These are phyloP conservation scores for Tenrec ecaudatus DNA, from an alignment of 2,113 vertebrate species.

Conservation along the genomic window DNA sequence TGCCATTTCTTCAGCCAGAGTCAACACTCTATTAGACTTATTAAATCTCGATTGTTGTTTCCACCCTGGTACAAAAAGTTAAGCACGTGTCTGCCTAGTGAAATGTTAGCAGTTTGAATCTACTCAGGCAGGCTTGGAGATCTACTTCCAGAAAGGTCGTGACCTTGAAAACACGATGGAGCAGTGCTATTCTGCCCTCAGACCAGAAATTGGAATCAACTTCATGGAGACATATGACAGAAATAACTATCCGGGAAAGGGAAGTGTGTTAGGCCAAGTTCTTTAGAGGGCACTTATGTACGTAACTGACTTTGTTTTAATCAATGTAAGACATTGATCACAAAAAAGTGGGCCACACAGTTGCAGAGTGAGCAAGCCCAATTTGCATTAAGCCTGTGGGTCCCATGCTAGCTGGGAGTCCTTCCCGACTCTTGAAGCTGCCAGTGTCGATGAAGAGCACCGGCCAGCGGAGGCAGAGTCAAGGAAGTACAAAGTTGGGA, in stretches of 20 bases:
- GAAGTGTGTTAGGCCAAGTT: neutral
- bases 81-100: neutral
- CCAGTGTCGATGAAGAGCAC: no score
- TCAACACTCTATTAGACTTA: neutral
- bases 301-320: no score
- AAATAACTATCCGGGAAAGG: neutral
- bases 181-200: neutral
- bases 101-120: neutral
- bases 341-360: no score
- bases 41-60: neutral
- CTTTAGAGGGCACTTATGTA: no score
- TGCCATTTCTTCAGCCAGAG: slow-evolving; percentile 1
- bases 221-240: neutral
- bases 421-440: no score
- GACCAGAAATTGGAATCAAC: neutral
- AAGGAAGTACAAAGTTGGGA: no score
- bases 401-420: no score
- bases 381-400: no score
- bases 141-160: neutral
- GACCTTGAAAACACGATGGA: neutral
- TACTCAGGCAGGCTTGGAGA: neutral
- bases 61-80: neutral
- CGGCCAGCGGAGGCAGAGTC: no score
- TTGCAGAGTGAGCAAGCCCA: no score
- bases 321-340: no score